phyloP scores from a whole-genome alignment of 2,888 invertebrate species.

The Platycheirus albimanus region DNA sequence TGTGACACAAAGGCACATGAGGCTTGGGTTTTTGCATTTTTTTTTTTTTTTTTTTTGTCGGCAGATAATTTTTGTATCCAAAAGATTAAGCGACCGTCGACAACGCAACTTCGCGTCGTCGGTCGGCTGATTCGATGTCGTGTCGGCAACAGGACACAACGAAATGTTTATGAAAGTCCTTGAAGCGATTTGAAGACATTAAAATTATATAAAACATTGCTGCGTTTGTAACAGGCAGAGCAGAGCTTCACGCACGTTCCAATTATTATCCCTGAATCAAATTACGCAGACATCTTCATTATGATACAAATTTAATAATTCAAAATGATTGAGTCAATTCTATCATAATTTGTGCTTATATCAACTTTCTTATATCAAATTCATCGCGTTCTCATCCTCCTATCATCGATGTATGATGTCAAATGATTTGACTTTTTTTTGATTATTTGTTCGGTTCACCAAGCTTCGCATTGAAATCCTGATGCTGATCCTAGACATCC shows the following conservation, averaged over 20 bases:
- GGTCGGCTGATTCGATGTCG: too few species aligned
- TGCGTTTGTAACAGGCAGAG: too few species aligned
- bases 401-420: background rate
- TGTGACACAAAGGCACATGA: constrained; percentile 65
- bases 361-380: background rate
- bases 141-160: too few species aligned
- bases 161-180: too few species aligned
- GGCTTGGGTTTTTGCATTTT: constrained; percentile 26
- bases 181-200: too few species aligned
- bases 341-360: background rate
- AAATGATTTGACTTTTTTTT: constrained; percentile 3
- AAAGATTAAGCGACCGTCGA: background rate
- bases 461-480: background rate
- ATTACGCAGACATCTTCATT: background rate
- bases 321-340: background rate
- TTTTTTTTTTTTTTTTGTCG: background rate
- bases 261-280: background rate
- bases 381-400: too few species aligned
- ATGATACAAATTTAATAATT: background rate
- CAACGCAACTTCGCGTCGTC: too few species aligned
- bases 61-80: constrained; percentile 1
- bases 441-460: constrained; percentile 23
- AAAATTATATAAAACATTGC: too few species aligned
- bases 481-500: constrained; percentile 10
- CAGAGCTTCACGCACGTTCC: background rate